Conservation (phyloP, 2,797 vertebrate species). For the Anas acuta region DNA sequence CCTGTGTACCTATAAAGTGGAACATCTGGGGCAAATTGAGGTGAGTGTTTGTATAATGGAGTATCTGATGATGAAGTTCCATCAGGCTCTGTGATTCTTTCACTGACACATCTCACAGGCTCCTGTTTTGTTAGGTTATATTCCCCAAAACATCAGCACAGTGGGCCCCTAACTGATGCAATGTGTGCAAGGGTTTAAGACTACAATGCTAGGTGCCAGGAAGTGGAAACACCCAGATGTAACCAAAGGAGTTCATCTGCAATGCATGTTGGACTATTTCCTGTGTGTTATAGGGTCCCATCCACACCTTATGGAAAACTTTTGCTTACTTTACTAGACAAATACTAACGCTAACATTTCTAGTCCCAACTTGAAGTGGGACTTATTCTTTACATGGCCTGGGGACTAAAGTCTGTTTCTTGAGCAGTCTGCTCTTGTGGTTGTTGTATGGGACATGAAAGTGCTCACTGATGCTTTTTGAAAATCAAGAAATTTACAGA, state of each 20-base stretch:
- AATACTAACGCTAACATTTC: neutral
- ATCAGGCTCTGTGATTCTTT: neutral
- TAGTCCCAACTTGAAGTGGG: neutral
- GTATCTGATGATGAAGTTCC: neutral
- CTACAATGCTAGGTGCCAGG: neutral
- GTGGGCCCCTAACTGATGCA: neutral
- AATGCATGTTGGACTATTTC: neutral
- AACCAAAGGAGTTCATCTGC: neutral
- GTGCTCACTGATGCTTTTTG: neutral
- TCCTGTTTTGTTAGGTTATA: neutral
- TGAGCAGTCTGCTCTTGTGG: neutral
- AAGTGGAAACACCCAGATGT: neutral
- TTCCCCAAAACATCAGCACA: neutral
- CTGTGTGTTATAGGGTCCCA: neutral
- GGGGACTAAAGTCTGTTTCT: conserved; percentile 1
- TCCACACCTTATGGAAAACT: neutral
- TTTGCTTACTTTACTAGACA: neutral
- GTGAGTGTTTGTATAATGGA: neutral
- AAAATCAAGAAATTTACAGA: conserved; percentile 9
- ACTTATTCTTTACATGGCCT: neutral
- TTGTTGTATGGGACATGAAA: neutral
- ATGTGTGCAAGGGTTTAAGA: neutral
- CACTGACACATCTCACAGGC: neutral
- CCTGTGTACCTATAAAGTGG: neutral
- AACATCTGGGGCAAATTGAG: neutral